Base-by-base conservation (phyloP, 2,888 invertebrate genomes). In the Melolontha melolontha region DNA sequence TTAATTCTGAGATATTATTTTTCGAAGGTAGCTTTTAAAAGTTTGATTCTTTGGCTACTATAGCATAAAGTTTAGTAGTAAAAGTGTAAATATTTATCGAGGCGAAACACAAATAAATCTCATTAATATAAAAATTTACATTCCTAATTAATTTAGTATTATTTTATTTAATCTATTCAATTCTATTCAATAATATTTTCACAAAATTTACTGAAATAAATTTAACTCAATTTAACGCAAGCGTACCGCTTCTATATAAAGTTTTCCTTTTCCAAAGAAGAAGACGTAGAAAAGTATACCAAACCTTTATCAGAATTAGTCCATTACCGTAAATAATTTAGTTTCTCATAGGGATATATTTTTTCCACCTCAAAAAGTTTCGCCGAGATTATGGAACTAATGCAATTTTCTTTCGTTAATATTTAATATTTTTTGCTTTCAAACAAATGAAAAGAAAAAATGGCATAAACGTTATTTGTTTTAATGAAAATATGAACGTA, bases 231-330 rank as follows among this genome's bases (percentile, higher is more conserved):
- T 11, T 17, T 17, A 11, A 5, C 8, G 27, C 7, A 27, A 11
- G 2, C 7, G 22, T 17, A 50, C 16, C 16, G n/a, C 11, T 50
- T 22, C n/a, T n/a, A 11, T 22, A 22, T 10, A 10, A 16, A 49
- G 16, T 22, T 22, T 7, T 50, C 50, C 27, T 8, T 7, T 27
- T 50, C 50, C 2, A 7, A 7, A 10, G 11, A n/a, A 6, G 5
- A 70, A 64, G 67, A 70, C 69, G 68, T 73, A 76, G 73, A 73
- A 74, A 75, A 70, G 71, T 70, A 72, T 74, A 74, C 76, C 75
- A 66, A 11, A 22, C 17, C 86, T 86, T 85, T 74, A 73, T 72
- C 75, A 77, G 79, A 78, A 79, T 80, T 79, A 75, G 74, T 75
- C 74, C 71, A 76, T 78, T 76, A 76, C 62, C 76, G 72, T 80